phyloP scores from a whole-genome alignment of 2,113 vertebrate genomes.

The Ellobius talpinus region DNA sequence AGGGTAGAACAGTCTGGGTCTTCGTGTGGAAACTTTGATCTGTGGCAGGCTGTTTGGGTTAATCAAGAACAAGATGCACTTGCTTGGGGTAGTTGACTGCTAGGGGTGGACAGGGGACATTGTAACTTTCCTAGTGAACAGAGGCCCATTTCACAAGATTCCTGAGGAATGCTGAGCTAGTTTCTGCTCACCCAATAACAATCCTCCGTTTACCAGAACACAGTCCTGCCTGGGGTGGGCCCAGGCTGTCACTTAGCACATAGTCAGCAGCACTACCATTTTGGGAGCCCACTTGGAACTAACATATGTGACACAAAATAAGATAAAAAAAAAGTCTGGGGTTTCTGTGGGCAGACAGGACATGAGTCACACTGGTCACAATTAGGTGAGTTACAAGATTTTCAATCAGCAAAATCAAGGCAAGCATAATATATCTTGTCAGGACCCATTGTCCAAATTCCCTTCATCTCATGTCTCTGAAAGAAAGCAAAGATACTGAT shows the following conservation, averaged over 20 bases:
- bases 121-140: background rate
- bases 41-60: background rate
- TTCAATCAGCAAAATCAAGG: constrained; percentile 22
- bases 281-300: background rate
- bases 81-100: background rate
- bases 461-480: background rate
- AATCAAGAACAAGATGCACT: background rate
- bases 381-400: background rate
- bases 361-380: background rate
- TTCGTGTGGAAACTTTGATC: background rate
- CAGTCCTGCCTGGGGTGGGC: background rate
- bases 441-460: background rate
- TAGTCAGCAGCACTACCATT: background rate
- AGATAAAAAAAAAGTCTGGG: background rate
- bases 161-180: background rate
- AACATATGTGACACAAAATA: background rate
- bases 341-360: background rate
- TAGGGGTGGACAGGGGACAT: background rate
- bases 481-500: background rate
- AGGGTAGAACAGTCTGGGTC: background rate
- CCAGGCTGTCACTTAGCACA: background rate
- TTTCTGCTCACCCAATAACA: background rate
- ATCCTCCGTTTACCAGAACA: background rate
- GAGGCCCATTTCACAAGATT: background rate
- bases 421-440: background rate